These are phyloP conservation scores for Sylvilagus floridanus DNA, from an alignment of 2,797 vertebrate species.

Conservation along the genomic window DNA sequence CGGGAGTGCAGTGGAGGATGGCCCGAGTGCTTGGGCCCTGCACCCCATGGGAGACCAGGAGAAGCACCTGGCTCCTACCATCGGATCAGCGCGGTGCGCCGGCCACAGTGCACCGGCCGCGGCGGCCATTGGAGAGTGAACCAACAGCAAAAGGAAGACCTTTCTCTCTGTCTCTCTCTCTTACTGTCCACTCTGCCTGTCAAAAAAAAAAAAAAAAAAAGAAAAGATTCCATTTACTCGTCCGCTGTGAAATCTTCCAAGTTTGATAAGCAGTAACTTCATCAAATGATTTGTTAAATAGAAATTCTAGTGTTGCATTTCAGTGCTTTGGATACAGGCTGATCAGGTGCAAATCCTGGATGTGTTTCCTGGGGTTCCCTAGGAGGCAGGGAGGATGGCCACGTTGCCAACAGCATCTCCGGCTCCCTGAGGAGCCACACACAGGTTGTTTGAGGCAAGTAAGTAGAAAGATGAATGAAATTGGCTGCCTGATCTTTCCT, in stretches of 20 bases:
- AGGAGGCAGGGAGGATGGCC: neutral
- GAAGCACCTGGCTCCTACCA: too few relatives aligned
- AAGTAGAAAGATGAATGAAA: neutral
- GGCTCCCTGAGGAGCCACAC: neutral
- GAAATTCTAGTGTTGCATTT: neutral
- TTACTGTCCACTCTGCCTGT: too few relatives aligned
- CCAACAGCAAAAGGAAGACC: too few relatives aligned
- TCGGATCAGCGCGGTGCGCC: too few relatives aligned
- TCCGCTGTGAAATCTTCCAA: neutral
- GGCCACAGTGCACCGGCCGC: too few relatives aligned
- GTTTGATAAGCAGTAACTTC: neutral
- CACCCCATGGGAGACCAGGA: too few relatives aligned
- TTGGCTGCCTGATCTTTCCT: neutral
- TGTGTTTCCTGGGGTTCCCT: rapidly evolving
- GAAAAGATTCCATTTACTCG: neutral
- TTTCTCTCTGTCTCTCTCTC: too few relatives aligned
- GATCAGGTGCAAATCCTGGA: neutral
- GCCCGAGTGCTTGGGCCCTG: too few relatives aligned
- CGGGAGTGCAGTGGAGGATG: too few relatives aligned
- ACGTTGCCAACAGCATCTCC: rapidly evolving
- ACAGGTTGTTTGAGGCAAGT: neutral
- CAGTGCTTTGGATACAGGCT: neutral
- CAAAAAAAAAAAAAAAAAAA: too few relatives aligned
- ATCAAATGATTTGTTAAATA: neutral
- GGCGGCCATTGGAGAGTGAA: too few relatives aligned